Percentiles rank a stretch among this genome's conserved stretches.
Conservation (phyloP, 2,113 vertebrate species). For the Orthonyx spaldingii region DNA sequence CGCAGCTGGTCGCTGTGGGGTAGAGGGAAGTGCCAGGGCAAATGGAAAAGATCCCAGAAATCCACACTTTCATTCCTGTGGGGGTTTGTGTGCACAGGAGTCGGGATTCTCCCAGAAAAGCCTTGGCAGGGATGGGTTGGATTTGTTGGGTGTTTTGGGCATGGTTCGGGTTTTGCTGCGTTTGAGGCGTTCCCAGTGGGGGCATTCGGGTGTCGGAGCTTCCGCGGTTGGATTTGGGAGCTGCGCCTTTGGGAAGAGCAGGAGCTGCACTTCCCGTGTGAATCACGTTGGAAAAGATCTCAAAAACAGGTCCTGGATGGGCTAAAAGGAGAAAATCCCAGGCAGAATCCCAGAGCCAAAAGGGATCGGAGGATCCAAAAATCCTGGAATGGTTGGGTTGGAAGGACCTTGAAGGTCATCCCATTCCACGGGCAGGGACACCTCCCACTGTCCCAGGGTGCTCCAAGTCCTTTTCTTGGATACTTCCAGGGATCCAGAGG, state of each 20-base stretch:
- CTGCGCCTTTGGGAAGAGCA: neutral
- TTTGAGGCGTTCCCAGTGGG: neutral
- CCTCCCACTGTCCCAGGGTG: fast-evolving
- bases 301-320: neutral
- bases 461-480: neutral
- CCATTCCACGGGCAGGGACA: neutral
- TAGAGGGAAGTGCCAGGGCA: neutral
- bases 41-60: neutral
- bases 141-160: neutral
- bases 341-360: neutral
- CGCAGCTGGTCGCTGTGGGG: neutral
- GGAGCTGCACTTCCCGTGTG: neutral
- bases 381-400: neutral
- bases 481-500: neutral
- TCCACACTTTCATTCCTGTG: neutral
- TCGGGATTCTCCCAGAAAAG: neutral
- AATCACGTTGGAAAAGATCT: neutral
- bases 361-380: neutral
- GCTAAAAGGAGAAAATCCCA: neutral
- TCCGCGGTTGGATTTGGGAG: neutral
- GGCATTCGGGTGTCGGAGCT: fast-evolving
- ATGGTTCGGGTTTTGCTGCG: neutral
- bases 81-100: neutral
- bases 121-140: neutral
- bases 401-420: neutral